Evolutionary conservation across 1,140 invertebrate genomes (phyloP).

Genomic region (Leptinotarsa defecta): DNA sequence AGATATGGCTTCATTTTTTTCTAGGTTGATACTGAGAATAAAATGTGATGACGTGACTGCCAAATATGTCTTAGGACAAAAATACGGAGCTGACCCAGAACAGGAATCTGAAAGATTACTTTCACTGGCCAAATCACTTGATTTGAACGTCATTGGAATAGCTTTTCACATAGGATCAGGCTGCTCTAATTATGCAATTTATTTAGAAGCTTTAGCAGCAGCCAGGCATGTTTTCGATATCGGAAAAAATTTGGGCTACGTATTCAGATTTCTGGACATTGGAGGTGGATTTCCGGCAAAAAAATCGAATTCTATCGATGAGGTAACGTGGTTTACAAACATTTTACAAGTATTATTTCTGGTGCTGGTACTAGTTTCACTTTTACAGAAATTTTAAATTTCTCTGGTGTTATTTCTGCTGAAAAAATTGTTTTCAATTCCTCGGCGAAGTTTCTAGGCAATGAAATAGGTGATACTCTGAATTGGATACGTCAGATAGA

Average conservation of each 20-base stretch:
- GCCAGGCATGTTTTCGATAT: slow-evolving; percentile 72
- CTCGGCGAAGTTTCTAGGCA: too few species aligned
- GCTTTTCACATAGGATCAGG: slow-evolving; percentile 89
- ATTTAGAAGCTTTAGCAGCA: slow-evolving; percentile 71
- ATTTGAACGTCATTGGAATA: slow-evolving; percentile 79
- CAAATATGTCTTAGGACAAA: slow-evolving; percentile 89
- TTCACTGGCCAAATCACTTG: slow-evolving; percentile 71
- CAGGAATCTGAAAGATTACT: slow-evolving; percentile 79
- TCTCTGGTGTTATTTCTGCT: too few species aligned
- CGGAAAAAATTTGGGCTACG: slow-evolving; percentile 69
- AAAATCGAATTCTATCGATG: slow-evolving; percentile 32
- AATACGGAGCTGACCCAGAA: slow-evolving; percentile 89
- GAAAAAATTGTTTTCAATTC: too few species aligned
- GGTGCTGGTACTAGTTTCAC: too few species aligned
- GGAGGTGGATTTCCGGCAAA: slow-evolving; percentile 86
- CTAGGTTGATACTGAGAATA: slow-evolving; percentile 86
- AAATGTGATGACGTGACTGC: slow-evolving; percentile 85
- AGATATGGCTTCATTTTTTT: slow-evolving; percentile 19
- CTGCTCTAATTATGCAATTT: slow-evolving; percentile 77
- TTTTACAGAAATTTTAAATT: too few species aligned
- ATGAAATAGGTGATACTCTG: too few species aligned
- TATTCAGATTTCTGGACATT: slow-evolving; percentile 76
- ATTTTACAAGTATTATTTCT: too few species aligned
- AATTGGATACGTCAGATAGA: too few species aligned
- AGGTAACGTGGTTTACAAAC: neutral